phyloP scores from a whole-genome alignment of 2,797 vertebrate species.

The Parauchenoglanis punctatus region DNA sequence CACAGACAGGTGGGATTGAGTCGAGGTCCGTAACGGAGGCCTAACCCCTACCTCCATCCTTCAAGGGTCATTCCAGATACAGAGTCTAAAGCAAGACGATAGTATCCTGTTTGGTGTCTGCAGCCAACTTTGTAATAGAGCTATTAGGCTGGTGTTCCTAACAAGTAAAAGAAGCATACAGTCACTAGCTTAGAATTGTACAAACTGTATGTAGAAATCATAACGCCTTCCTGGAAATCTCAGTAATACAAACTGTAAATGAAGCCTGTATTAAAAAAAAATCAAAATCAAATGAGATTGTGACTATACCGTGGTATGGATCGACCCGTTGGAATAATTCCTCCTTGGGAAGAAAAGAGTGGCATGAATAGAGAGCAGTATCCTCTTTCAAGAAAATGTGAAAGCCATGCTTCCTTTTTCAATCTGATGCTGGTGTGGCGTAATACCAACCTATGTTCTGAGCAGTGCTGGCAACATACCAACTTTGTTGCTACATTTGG shows the following conservation, averaged over 20 bases:
- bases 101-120: background rate
- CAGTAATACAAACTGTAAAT: background rate
- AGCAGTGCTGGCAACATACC: background rate
- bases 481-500: background rate
- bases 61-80: conserved; percentile 15
- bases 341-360: background rate
- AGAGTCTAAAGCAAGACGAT: background rate
- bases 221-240: background rate
- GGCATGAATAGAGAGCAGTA: background rate
- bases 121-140: background rate
- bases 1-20: conserved; percentile 53
- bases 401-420: background rate
- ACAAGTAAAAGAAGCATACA: background rate
- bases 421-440: background rate
- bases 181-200: background rate
- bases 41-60: conserved; percentile 43
- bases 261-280: background rate
- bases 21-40: conserved; percentile 35
- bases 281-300: background rate
- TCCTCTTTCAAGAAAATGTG: background rate
- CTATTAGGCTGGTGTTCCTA: background rate
- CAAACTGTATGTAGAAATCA: background rate
- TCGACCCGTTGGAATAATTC: background rate
- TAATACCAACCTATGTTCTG: background rate
- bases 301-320: background rate